A percentile compares a stretch with the other conserved stretches of the same genome.
Evolutionary conservation across 2,113 vertebrate genomes (phyloP).

Genomic region (Pelobates fuscus): DNA sequence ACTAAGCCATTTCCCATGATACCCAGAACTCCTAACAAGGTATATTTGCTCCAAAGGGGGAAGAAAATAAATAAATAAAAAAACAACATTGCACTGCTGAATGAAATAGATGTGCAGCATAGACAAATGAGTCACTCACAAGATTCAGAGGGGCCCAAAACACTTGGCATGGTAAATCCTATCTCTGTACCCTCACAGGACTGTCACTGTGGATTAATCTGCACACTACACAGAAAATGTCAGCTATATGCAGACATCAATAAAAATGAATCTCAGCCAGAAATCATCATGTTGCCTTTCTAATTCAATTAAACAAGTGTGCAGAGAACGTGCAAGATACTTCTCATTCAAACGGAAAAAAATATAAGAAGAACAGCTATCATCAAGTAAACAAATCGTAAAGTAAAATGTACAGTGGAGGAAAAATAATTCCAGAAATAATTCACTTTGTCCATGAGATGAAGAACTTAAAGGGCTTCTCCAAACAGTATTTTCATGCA

Average conservation of each 20-base stretch:
- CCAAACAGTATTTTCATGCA: too few relatives aligned
- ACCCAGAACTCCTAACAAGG: too few relatives aligned
- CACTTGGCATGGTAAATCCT: constrained; percentile 12
- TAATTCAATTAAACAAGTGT: constrained; percentile 49
- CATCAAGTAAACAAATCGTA: too few relatives aligned
- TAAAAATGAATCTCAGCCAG: constrained; percentile 26
- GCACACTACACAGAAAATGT: constrained; percentile 27
- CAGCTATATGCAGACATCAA: constrained; percentile 41
- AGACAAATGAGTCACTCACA: constrained; percentile 5
- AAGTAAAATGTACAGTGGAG: too few relatives aligned
- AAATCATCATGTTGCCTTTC: constrained; percentile 38
- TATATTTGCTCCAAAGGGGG: too few relatives aligned
- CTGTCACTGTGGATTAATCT: constrained; percentile 25
- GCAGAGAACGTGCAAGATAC: constrained; percentile 5
- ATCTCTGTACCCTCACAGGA: constrained; percentile 28
- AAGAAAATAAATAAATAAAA: too few relatives aligned
- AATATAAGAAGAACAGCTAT: too few relatives aligned
- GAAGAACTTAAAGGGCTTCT: too few relatives aligned
- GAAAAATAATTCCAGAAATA: too few relatives aligned
- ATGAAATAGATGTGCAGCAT: not conserved
- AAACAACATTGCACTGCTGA: too few relatives aligned
- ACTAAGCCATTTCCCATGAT: too few relatives aligned
- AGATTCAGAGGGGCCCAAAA: not conserved
- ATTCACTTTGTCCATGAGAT: too few relatives aligned
- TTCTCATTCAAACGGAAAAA: not conserved